Evolutionary conservation across 1,140 invertebrate species (phyloP).

Genomic region (Bombus difficillimus): DNA sequence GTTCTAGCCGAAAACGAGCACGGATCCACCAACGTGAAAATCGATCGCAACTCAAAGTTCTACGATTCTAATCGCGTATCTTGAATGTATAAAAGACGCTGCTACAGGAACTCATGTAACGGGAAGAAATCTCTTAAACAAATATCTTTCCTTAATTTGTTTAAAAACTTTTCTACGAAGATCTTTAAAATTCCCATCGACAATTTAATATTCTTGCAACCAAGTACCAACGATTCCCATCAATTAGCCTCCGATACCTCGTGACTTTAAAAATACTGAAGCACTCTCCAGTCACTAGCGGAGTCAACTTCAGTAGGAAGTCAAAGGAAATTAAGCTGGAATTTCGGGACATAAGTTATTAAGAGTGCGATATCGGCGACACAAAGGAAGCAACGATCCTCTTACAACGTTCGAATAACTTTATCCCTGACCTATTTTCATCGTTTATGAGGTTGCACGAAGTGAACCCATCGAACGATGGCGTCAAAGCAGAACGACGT

Average conservation of each 20-base stretch:
- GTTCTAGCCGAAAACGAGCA: not conserved
- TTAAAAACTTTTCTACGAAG: not conserved
- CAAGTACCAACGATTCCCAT: not conserved
- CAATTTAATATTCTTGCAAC: too few relatives aligned
- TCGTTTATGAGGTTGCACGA: conserved; percentile 51
- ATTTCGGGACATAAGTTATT: conserved; percentile 40
- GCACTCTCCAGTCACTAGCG: not conserved
- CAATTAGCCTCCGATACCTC: not conserved
- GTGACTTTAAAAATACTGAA: not conserved
- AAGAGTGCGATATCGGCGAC: conserved; percentile 24
- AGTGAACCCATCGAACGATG: conserved; percentile 58
- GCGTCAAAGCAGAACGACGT: conserved; percentile 61
- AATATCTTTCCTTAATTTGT: not conserved
- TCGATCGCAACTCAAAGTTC: not conserved
- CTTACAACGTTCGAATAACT: conserved; percentile 31
- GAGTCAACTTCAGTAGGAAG: not conserved
- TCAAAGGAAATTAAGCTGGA: conserved; percentile 16
- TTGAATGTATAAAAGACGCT: not conserved
- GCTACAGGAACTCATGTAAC: too few relatives aligned
- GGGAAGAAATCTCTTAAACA: not conserved
- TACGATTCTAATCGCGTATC: too few relatives aligned
- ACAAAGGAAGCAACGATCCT: conserved; percentile 42
- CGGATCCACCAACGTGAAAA: not conserved
- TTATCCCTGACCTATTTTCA: conserved; percentile 63
- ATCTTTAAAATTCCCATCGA: too few relatives aligned